phyloP scores from a whole-genome alignment of 2,888 invertebrate genomes.

The Schizotus pectinicornis region DNA sequence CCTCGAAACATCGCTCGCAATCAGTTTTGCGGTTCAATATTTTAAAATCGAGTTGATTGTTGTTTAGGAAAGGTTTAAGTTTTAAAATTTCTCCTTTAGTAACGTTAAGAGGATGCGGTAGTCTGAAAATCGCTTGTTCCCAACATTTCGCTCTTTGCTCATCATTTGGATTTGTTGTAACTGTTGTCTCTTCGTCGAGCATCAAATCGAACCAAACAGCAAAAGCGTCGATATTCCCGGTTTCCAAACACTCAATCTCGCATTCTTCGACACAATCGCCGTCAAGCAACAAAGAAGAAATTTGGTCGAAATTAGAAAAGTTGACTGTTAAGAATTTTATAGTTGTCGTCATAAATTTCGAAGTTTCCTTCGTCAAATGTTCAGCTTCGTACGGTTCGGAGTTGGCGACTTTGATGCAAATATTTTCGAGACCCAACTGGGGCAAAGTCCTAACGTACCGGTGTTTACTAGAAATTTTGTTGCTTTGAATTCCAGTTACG shows the following conservation, averaged over 20 bases:
- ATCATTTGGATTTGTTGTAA: constrained; percentile 68
- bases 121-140: constrained; percentile 79
- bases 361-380: constrained; percentile 64
- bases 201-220: constrained; percentile 78
- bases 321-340: constrained; percentile 64
- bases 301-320: constrained; percentile 65
- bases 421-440: constrained; percentile 47
- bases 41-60: constrained; percentile 32
- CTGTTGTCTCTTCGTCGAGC: constrained; percentile 65
- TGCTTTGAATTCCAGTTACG: constrained; percentile 67
- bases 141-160: constrained; percentile 67
- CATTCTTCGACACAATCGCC: constrained; percentile 37
- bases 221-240: constrained; percentile 68
- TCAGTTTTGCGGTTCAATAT: constrained; percentile 3
- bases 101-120: constrained; percentile 56
- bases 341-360: constrained; percentile 66
- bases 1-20: constrained; percentile 43
- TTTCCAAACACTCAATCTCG: constrained; percentile 54
- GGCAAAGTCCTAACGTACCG: constrained; percentile 48
- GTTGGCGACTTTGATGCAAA: constrained; percentile 51
- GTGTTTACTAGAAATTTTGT: constrained; percentile 55
- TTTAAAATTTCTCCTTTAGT: constrained; percentile 33
- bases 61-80: constrained; percentile 52
- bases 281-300: constrained; percentile 52
- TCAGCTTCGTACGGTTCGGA: constrained; percentile 74